phyloP scores from a whole-genome alignment of 2,888 invertebrate genomes.

The Nephrocerus scutellatus region DNA sequence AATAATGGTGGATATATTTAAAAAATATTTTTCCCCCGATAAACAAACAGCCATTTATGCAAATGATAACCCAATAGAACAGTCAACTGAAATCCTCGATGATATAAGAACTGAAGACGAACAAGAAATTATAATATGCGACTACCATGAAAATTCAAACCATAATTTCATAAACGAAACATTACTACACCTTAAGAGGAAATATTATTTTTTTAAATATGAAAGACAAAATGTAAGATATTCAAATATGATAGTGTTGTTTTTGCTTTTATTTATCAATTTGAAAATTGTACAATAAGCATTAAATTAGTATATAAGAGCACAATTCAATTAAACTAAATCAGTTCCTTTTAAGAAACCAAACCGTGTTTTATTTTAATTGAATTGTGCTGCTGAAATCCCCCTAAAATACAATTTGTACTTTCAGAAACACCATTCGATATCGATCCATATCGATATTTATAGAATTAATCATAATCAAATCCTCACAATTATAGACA shows the following conservation, averaged over 20 bases:
- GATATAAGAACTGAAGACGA: slow-evolving; percentile 5
- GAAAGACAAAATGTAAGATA: slow-evolving; percentile 11
- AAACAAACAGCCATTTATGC: slow-evolving; percentile 15
- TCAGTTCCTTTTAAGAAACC: too few relatives aligned
- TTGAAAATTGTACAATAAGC: too few relatives aligned
- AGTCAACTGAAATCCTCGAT: slow-evolving; percentile 8
- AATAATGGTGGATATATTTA: slow-evolving; percentile 12
- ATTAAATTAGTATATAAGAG: too few relatives aligned
- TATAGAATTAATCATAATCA: slow-evolving; percentile 5
- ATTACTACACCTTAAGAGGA: slow-evolving; percentile 8
- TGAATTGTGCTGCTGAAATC: too few relatives aligned
- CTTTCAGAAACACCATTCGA: slow-evolving; percentile 18
- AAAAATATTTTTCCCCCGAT: slow-evolving; percentile 18
- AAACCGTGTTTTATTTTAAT: too few relatives aligned
- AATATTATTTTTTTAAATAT: slow-evolving; percentile 16
- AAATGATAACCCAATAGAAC: slow-evolving; percentile 10
- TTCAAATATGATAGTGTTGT: slow-evolving; percentile 22
- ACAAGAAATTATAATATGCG: slow-evolving; percentile 7
- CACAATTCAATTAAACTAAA: too few relatives aligned
- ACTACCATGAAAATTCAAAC: slow-evolving; percentile 8
- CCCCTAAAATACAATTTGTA: slow-evolving; percentile 12
- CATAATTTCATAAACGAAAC: slow-evolving; percentile 12
- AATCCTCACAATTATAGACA: slow-evolving; percentile 6
- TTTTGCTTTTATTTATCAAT: too few relatives aligned
- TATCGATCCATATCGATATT: slow-evolving; percentile 12